These are phyloP conservation scores for Harpagus bidentatus DNA, from an alignment of 2,113 vertebrate genomes.

Conservation along the genomic window DNA sequence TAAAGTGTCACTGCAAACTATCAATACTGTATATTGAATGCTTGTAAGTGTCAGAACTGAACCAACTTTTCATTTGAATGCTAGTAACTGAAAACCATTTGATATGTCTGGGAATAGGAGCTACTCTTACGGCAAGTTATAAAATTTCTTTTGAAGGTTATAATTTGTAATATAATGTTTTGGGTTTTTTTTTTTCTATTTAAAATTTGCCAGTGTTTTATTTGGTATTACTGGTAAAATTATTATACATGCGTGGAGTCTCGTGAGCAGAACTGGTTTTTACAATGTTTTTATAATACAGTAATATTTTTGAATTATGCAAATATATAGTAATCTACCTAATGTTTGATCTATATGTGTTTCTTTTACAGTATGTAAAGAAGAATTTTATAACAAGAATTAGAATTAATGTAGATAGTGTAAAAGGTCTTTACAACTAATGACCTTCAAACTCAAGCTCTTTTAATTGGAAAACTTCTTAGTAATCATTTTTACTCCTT, in stretches of 20 bases:
- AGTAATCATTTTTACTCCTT: not conserved
- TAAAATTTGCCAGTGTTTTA: not conserved
- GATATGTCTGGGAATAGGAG: not conserved
- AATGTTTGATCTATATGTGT: not conserved
- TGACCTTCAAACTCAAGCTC: not conserved
- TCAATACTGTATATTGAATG: conserved; percentile 82
- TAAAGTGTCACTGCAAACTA: conserved; percentile 88
- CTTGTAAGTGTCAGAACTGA: conserved; percentile 71
- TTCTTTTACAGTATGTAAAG: not conserved
- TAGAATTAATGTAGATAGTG: not conserved
- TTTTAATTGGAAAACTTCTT: not conserved
- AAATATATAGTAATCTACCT: not conserved
- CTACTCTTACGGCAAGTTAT: not conserved
- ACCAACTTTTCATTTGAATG: not conserved
- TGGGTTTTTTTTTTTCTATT: not conserved
- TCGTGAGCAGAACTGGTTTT: not conserved
- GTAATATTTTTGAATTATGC: not conserved
- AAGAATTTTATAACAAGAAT: not conserved
- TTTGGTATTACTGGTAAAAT: not conserved
- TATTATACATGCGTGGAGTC: not conserved
- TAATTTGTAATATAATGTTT: not conserved
- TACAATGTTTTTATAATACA: not conserved
- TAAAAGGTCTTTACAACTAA: not conserved
- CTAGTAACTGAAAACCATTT: not conserved
- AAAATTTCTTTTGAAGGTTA: not conserved